These are phyloP conservation scores for Phalloptychus januarius DNA, from an alignment of 2,797 vertebrate genomes.

Conservation along the genomic window DNA sequence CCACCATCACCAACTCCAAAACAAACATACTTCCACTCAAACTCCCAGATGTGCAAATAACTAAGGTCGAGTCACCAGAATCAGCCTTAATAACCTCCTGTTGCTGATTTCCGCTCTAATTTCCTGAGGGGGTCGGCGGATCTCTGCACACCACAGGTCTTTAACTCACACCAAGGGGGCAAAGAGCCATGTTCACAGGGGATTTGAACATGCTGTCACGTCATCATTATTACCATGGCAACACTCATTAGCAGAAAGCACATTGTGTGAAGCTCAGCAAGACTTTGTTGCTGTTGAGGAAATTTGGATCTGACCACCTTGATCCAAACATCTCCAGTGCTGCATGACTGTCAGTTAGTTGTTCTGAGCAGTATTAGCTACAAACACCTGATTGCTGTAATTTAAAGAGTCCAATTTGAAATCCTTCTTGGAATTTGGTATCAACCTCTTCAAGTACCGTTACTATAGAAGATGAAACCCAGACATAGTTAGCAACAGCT, in stretches of 20 bases:
- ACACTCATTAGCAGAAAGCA: slow-evolving; percentile 64
- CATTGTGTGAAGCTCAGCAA: slow-evolving; percentile 47
- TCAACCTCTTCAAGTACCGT: not conserved
- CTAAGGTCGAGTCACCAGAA: slow-evolving; percentile 45
- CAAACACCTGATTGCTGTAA: not conserved
- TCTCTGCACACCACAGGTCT: slow-evolving; percentile 50
- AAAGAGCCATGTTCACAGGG: slow-evolving; percentile 50
- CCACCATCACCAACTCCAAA: slow-evolving; percentile 26
- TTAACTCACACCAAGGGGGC: slow-evolving; percentile 60
- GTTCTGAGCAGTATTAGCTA: not conserved
- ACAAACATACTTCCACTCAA: slow-evolving; percentile 47
- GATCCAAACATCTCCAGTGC: slow-evolving; percentile 37
- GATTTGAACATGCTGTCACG: slow-evolving; percentile 51
- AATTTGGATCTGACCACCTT: slow-evolving; percentile 49
- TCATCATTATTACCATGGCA: slow-evolving; percentile 60
- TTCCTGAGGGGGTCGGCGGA: slow-evolving; percentile 61
- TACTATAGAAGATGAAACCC: not conserved
- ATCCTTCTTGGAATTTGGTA: not conserved
- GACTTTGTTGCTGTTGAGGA: slow-evolving; percentile 32
- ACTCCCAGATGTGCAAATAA: slow-evolving; percentile 21
- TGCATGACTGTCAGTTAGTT: not conserved
- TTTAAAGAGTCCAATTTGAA: not conserved
- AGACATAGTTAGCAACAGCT: not conserved
- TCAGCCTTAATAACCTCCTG: slow-evolving; percentile 60
- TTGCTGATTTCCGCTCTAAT: slow-evolving; percentile 64